Percentiles rank a stretch among this genome's conserved stretches.
These are phyloP conservation scores for Papilio xuthus DNA, from an alignment of 1,140 invertebrate genomes.

Conservation along the genomic window DNA sequence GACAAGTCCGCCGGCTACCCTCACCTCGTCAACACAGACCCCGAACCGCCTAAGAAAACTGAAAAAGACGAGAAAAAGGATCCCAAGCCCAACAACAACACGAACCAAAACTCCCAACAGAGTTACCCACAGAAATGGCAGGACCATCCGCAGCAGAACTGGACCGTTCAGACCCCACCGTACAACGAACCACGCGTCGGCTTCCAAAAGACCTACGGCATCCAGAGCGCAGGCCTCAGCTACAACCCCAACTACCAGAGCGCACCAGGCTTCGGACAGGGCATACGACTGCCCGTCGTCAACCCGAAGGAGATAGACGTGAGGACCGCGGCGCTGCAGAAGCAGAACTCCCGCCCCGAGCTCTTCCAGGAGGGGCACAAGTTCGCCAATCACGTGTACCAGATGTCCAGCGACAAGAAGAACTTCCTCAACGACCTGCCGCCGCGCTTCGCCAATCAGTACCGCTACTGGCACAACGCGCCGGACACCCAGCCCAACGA, in stretches of 20 bases:
- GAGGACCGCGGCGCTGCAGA: constrained; percentile 73
- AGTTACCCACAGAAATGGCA: constrained; percentile 54
- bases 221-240: constrained; percentile 56
- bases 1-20: constrained; percentile 80
- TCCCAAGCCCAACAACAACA: constrained; percentile 50
- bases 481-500: constrained; percentile 66
- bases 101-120: constrained; percentile 54
- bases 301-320: constrained; percentile 81
- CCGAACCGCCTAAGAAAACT: constrained; percentile 61
- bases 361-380: constrained; percentile 67
- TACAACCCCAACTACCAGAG: constrained; percentile 63
- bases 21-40: constrained; percentile 74
- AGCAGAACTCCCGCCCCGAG: constrained; percentile 70
- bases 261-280: constrained; percentile 49
- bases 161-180: constrained; percentile 47
- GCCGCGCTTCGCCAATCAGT: constrained; percentile 76
- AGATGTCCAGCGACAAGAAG: constrained; percentile 70
- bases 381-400: constrained; percentile 62
- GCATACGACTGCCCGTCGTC: constrained; percentile 75
- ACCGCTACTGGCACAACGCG: constrained; percentile 69
- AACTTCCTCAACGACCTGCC: constrained; percentile 74
- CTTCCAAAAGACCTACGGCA: constrained; percentile 70
- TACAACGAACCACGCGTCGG: constrained; percentile 54
- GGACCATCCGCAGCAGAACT: constrained; percentile 49
- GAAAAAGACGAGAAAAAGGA: constrained; percentile 70